Conservation (phyloP, 2,113 vertebrate genomes). For the Chaetodon trifascialis region DNA sequence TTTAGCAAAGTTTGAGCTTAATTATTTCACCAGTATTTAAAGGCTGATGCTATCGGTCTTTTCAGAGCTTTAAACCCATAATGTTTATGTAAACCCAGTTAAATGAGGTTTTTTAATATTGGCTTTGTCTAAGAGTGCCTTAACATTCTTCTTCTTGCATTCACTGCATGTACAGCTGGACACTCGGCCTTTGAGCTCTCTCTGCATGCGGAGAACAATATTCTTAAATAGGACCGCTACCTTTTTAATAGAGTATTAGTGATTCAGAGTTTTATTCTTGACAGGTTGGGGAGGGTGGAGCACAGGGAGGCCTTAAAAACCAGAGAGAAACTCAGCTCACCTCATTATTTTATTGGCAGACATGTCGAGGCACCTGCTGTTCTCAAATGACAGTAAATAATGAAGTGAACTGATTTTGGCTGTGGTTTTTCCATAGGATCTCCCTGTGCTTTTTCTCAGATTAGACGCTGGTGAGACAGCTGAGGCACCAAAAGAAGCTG, state of each 20-base stretch:
- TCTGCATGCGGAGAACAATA: not conserved
- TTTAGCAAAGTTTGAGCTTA: too few relatives aligned
- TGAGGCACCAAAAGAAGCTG: not conserved
- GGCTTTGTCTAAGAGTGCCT: not conserved
- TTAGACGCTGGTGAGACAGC: conserved; percentile 1
- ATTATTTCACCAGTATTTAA: not conserved
- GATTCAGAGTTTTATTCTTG: not conserved
- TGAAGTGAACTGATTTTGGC: conserved; percentile 8
- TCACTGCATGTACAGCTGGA: not conserved
- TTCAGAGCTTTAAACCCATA: not conserved
- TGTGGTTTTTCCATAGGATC: not conserved
- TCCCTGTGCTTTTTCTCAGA: not conserved
- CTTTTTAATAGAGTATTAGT: not conserved
- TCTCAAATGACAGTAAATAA: conserved; percentile 26
- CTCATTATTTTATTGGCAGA: conserved; percentile 22
- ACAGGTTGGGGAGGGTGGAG: not conserved
- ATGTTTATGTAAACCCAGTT: not conserved
- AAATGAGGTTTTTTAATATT: not conserved
- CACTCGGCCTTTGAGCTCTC: not conserved
- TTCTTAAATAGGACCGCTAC: not conserved
- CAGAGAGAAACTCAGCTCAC: not conserved
- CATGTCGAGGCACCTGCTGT: conserved; percentile 32
- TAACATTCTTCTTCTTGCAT: not conserved
- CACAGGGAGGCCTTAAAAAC: not conserved
- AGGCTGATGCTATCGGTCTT: not conserved